Base-by-base conservation (phyloP, 2,797 vertebrate genomes). In the Hippocampus kuda region DNA sequence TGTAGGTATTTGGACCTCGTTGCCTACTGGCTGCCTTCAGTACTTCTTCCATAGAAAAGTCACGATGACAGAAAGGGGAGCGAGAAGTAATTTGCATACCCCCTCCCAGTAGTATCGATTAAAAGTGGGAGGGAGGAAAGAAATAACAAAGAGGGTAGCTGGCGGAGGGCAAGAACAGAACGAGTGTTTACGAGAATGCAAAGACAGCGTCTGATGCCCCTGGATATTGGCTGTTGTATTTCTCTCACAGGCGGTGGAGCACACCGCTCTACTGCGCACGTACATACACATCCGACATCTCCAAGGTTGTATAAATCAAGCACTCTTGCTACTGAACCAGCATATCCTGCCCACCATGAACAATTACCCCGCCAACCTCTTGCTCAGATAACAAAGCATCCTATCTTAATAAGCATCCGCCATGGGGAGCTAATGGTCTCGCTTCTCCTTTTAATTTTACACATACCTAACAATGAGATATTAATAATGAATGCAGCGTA, bases 401-500 rank as follows among this genome's bases (percentile, higher is more conserved):
- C 87, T 84, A 88, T 91, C 88, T 88, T 91, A 91, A 92, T 92
- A 91, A 91, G 90, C 87, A 88, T 86, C 88, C 89, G 84, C 90
- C 90, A 75, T 88, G 85, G 90, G 89, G 88, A 91, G 88, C 88
- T 92, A 91, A 91, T 90, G 86, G 88, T 87, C 90, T 91, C 88
- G 70, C 84, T 74, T 88, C 91, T 90, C 89, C 88, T 90, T 91
- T 92, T 92, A 90, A 92, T 91, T 92, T 88, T 90, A 91, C 91
- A 91, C 91, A 90, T 92, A 91, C 90, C 90, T 91, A 91, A 91
- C 87, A 89, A 91, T 89, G 89, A 88, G 87, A 91, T 91, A 91
- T 92, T 90, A 91, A 92, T 92, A 91, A 92, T 92, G 89, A 92
- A 92, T 92, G 83, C 88, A 84, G 87, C 86, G 89, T 92, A 92